phyloP scores from a whole-genome alignment of 2,113 vertebrate genomes.

The Syngnathus floridae region DNA sequence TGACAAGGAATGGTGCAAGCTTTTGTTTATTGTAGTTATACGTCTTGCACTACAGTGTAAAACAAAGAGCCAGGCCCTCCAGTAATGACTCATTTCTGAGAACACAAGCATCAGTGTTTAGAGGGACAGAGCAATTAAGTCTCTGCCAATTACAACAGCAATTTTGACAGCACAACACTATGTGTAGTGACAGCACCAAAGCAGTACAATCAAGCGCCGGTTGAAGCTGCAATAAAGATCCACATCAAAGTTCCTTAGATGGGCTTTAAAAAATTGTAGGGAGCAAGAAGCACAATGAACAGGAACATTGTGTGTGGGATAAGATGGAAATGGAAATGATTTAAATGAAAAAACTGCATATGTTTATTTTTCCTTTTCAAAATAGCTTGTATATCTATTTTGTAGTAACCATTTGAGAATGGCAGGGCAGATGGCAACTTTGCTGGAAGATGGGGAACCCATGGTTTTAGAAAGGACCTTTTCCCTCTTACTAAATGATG shows the following conservation, averaged over 20 bases:
- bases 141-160: constrained; percentile 42
- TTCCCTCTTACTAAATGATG: too few relatives aligned
- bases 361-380: too few relatives aligned
- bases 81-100: constrained; percentile 43
- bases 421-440: too few relatives aligned
- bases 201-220: neutral
- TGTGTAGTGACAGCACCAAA: constrained; percentile 11
- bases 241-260: constrained; percentile 3
- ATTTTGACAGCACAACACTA: constrained; percentile 28
- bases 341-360: neutral
- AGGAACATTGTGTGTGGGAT: neutral
- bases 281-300: neutral
- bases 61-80: constrained; percentile 27
- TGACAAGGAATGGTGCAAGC: constrained; percentile 5
- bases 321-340: too few relatives aligned
- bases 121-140: constrained; percentile 39
- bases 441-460: too few relatives aligned
- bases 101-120: constrained; percentile 38
- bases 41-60: constrained; percentile 31
- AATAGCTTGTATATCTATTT: too few relatives aligned
- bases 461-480: too few relatives aligned
- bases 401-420: too few relatives aligned
- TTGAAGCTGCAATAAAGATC: constrained; percentile 10
- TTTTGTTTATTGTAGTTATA: constrained; percentile 34
- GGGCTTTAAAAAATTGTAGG: neutral